Conservation (phyloP, 2,113 vertebrate genomes). For the Tinamus guttatus region DNA sequence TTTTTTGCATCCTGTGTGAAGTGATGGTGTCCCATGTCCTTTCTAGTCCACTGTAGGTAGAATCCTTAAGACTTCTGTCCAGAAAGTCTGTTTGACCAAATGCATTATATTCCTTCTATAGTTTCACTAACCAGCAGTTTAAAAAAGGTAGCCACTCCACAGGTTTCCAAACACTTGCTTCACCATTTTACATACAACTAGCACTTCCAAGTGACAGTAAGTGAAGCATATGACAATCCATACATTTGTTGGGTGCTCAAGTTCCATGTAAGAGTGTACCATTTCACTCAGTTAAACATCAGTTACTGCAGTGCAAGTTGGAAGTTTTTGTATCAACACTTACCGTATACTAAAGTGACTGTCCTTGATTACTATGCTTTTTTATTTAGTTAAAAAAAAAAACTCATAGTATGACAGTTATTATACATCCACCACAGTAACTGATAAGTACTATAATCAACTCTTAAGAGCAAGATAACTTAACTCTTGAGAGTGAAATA, state of each 20-base stretch:
- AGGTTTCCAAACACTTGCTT: conserved; percentile 37
- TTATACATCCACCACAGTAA: conserved; percentile 70
- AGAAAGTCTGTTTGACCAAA: conserved; percentile 65
- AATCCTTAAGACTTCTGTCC: conserved; percentile 70
- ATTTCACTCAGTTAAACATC: conserved; percentile 30
- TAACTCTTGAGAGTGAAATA: conserved; percentile 70
- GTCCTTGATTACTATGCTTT: conserved; percentile 47
- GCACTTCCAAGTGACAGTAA: conserved; percentile 41
- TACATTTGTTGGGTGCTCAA: conserved; percentile 34
- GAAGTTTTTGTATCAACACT: conserved; percentile 57
- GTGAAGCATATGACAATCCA: conserved; percentile 41
- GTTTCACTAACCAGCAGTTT: conserved; percentile 51
- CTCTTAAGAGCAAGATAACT: conserved; percentile 69
- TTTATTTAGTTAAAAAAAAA: conserved; percentile 34
- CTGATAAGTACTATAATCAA: conserved; percentile 65
- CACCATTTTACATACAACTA: background rate
- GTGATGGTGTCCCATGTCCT: conserved; percentile 62
- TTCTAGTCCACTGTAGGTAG: conserved; percentile 65
- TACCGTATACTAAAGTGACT: conserved; percentile 67
- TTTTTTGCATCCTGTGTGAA: conserved; percentile 52
- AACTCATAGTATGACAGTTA: conserved; percentile 28
- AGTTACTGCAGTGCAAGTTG: conserved; percentile 77
- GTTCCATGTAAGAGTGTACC: conserved; percentile 11
- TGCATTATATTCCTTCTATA: conserved; percentile 26
- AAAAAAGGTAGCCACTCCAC: conserved; percentile 20